phyloP scores from a whole-genome alignment of 1,140 invertebrate species.

The Zaprionus camerounensis region DNA sequence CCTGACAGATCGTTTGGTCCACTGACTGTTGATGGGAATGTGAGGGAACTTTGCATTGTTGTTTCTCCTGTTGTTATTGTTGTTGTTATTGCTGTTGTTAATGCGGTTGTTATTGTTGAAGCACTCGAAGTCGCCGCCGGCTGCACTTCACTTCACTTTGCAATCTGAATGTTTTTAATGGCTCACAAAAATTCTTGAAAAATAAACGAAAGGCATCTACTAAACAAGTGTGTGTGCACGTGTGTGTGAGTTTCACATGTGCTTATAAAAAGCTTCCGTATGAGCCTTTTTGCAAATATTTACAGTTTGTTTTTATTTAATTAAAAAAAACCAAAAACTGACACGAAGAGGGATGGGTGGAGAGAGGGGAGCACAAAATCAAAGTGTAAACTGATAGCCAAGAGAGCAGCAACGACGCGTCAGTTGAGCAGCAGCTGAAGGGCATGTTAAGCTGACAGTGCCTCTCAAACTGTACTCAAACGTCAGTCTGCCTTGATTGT shows the following conservation, averaged over 20 bases:
- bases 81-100: slow-evolving; percentile 46
- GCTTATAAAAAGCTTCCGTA: slow-evolving; percentile 74
- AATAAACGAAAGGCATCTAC: slow-evolving; percentile 14
- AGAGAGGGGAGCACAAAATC: slow-evolving; percentile 22
- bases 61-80: slow-evolving; percentile 32
- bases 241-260: slow-evolving; percentile 49
- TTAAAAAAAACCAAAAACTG: slow-evolving; percentile 59
- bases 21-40: slow-evolving; percentile 46
- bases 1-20: slow-evolving; percentile 52
- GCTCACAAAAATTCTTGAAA: slow-evolving; percentile 50
- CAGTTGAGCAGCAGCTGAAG: slow-evolving; percentile 40
- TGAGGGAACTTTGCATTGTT: slow-evolving; percentile 38
- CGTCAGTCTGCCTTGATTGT: slow-evolving; percentile 58
- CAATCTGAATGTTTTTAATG: slow-evolving; percentile 60
- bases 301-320: slow-evolving; percentile 75
- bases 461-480: slow-evolving; percentile 66
- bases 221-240: slow-evolving; percentile 19
- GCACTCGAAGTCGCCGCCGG: slow-evolving; percentile 71
- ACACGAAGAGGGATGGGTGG: too few relatives aligned
- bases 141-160: slow-evolving; percentile 73
- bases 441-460: slow-evolving; percentile 45
- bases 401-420: slow-evolving; percentile 17
- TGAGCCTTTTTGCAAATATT: slow-evolving; percentile 79
- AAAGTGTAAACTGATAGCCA: slow-evolving; percentile 58
- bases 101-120: slow-evolving; percentile 43